Evolutionary conservation across 2,888 invertebrate genomes (phyloP), one percentile per base, ranked within the genome.

Genomic region (Norana najaformis): DNA sequence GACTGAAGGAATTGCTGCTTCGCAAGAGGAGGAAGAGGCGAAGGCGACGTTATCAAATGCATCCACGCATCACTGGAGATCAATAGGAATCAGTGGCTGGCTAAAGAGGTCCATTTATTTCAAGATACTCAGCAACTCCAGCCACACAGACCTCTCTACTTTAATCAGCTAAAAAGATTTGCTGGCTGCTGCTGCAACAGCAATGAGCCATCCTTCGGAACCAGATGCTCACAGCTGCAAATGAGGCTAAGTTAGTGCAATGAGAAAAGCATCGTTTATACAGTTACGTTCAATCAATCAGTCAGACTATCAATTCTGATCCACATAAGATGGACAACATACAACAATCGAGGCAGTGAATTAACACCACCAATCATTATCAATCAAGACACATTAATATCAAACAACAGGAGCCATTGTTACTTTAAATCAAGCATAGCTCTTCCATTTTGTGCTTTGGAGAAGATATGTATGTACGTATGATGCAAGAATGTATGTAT

Each of bases 51-150:
- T 69, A 69, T 69, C 69, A 69, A 69, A 69, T 4, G 69, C 69
- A 69, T 69, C 69, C 69, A 69, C 69, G 69, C 69, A 69, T 69
- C 69, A n/a, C 69, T 69, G 69, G n/a, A 69, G 69, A 69, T 69
- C 69, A 69, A 69, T 69, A 69, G 69, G 69, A 69, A 69, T 69
- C n/a, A n/a, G 30, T n/a, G 69, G 69, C 69, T 69, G 69, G 69
- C 69, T n/a, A 69, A 69, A 13, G 69, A 69, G 0, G 69, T 69
- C 69, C 69, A 69, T 69, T 69, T 69, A 69, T 69, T 69, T 30
- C 69, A 69, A 30, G 69, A 69, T n/a, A 69, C 69, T 69, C 69
- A 69, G 30, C 69, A 69, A 69, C 69, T 69, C 69, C 69, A 11
- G 69, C 69, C 69, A 69, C 69, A 69, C n/a, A n/a, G 69, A 20